Base-by-base conservation (phyloP, 2,797 vertebrate genomes). In the Parauchenoglanis ngamensis region DNA sequence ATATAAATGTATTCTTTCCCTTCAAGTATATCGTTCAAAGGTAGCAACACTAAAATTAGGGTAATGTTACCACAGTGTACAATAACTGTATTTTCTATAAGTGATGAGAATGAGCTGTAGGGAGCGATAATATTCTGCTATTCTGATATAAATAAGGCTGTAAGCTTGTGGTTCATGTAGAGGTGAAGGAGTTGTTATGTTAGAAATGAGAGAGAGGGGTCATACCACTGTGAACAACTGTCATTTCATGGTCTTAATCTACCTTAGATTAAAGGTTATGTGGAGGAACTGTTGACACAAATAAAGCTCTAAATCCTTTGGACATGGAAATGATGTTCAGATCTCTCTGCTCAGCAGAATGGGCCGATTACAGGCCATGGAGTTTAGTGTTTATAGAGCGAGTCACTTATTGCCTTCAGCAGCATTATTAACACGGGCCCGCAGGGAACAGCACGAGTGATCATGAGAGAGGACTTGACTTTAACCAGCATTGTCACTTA, bases 351-450 rank as follows among this genome's bases (percentile, higher is more conserved):
- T 89, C 84, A 85, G 87, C 88, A 82, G 84, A 90, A 89, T 87
- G 81, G 82, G 77, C 54, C 86, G 82, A 90, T 91, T 84, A 88
- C 80, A 68, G 61, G 84, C 80, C 79, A 77, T 76, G 63, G 67
- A 63, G 61, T 87, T 84, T 89, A 85, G 78, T 88, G 89, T 90
- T 86, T 88, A 90, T 89, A 89, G 70, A 85, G 87, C 21, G 84
- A 89, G 61, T 84, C 88, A 82, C 76, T 83, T 88, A 83, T 83
- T 61, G 85, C 73, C 87, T 84, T 63, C 82, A 87, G 85, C 80
- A 75, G 85, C 63, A 89, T 87, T 87, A 80, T 89, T 86, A 86
- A 61, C 61, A 75, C 57, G n/a, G 40, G 54, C 80, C 79, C 85
- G 86, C 85, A 88, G 89, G 85, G 85, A 86, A 76, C 70, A 78